Evolutionary conservation across 2,113 vertebrate species (phyloP).

Genomic region (Hiodon alosoides): DNA sequence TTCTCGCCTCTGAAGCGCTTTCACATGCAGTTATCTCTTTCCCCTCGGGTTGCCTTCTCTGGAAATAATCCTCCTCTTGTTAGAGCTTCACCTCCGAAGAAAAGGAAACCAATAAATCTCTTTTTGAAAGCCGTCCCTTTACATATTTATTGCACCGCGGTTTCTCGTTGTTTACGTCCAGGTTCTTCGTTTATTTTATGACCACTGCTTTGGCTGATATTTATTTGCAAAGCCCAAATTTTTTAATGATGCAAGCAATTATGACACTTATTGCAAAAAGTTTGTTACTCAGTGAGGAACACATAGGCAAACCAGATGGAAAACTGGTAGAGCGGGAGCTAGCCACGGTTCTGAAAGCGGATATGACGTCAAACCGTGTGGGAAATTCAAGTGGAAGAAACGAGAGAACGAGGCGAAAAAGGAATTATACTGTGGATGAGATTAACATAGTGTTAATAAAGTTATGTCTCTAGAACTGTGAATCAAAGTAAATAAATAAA

Average conservation of each 20-base stretch:
- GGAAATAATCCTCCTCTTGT: slow-evolving; percentile 45
- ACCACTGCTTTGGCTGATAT: slow-evolving; percentile 48
- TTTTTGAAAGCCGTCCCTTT: slow-evolving; percentile 65
- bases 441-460: too few relatives aligned
- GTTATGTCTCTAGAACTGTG: too few relatives aligned
- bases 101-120: slow-evolving; percentile 61
- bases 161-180: slow-evolving; percentile 38
- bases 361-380: slow-evolving; percentile 78
- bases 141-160: slow-evolving; percentile 73
- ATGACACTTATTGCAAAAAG: slow-evolving; percentile 67
- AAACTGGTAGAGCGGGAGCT: slow-evolving; percentile 58
- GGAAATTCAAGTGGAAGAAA: slow-evolving; percentile 65
- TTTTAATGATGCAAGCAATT: slow-evolving; percentile 44
- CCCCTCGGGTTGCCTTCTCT: slow-evolving; percentile 40
- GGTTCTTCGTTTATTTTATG: slow-evolving; percentile 37
- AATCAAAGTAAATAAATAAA: too few relatives aligned
- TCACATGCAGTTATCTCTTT: slow-evolving; percentile 63
- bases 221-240: slow-evolving; percentile 45
- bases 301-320: slow-evolving; percentile 45
- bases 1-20: slow-evolving; percentile 72
- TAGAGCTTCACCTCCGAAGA: slow-evolving; percentile 62
- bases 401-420: slow-evolving; percentile 4
- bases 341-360: slow-evolving; percentile 62
- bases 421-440: background rate
- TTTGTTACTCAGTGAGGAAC: slow-evolving; percentile 61